Evolutionary conservation across 2,113 vertebrate genomes (phyloP).

Genomic region (Dicaeum eximium): DNA sequence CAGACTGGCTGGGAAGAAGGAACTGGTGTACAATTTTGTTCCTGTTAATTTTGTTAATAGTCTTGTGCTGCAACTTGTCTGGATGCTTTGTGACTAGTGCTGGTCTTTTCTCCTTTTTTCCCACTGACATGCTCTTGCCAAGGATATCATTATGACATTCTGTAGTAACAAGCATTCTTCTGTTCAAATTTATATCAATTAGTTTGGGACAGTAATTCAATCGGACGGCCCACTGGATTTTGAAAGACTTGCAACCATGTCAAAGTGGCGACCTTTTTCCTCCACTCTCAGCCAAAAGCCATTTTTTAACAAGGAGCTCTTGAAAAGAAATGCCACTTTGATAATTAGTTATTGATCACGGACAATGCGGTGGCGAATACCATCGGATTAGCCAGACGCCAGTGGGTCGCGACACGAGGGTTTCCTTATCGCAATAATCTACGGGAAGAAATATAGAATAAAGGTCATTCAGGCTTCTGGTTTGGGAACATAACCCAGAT

Average conservation of each 20-base stretch:
- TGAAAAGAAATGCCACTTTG: constrained; percentile 88
- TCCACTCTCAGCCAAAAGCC: constrained; percentile 81
- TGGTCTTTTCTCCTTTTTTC: constrained; percentile 47
- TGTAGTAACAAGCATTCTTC: constrained; percentile 91
- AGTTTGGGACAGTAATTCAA: constrained; percentile 90
- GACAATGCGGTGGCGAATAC: constrained; percentile 82
- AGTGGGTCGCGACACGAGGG: constrained; percentile 82
- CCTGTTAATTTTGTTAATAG: constrained; percentile 10
- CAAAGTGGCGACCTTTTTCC: constrained; percentile 80
- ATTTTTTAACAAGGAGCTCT: constrained; percentile 86
- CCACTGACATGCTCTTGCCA: constrained; percentile 73
- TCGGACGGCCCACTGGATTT: constrained; percentile 85
- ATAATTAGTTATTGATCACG: constrained; percentile 99
- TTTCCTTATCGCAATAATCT: constrained; percentile 83
- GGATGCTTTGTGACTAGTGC: constrained; percentile 52
- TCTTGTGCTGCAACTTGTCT: constrained; percentile 2
- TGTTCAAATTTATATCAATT: constrained; percentile 95
- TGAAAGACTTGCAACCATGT: constrained; percentile 84
- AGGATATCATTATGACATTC: constrained; percentile 88
- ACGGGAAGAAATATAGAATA: constrained; percentile 57
- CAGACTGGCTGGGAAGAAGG: neutral
- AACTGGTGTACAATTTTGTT: neutral
- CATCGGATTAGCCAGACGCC: constrained; percentile 86
- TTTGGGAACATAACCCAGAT: constrained; percentile 67
- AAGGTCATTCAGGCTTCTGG: constrained; percentile 78